phyloP scores from a whole-genome alignment of 2,888 invertebrate genomes.

The Augiades crinisus region DNA sequence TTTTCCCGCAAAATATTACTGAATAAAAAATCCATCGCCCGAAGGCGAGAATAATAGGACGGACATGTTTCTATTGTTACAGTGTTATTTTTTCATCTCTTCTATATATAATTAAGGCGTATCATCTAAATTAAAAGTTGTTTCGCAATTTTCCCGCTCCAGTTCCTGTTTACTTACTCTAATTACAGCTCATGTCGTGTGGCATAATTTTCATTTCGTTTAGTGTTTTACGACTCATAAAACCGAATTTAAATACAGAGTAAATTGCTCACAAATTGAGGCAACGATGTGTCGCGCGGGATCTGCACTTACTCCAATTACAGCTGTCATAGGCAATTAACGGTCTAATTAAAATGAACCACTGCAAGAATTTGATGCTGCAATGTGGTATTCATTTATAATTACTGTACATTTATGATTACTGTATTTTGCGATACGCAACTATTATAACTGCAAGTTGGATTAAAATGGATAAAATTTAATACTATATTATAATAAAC shows the following conservation, averaged over 20 bases:
- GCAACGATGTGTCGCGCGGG: conserved; percentile 25
- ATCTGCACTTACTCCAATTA: conserved; percentile 9
- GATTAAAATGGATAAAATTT: too few species aligned
- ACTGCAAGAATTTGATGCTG: neutral
- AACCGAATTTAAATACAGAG: conserved; percentile 40
- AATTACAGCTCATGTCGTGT: conserved; percentile 46
- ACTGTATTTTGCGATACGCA: too few species aligned
- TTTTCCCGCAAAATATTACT: too few species aligned
- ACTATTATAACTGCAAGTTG: too few species aligned
- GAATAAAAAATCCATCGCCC: too few species aligned
- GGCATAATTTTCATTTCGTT: conserved; percentile 51
- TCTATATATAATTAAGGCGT: conserved; percentile 6
- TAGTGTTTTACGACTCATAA: conserved; percentile 53
- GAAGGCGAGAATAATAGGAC: too few species aligned
- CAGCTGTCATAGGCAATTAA: conserved; percentile 12
- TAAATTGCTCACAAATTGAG: conserved; percentile 42
- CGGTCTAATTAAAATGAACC: conserved; percentile 19
- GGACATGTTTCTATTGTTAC: too few species aligned
- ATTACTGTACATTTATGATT: too few species aligned
- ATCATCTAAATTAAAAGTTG: conserved; percentile 36
- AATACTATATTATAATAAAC: too few species aligned
- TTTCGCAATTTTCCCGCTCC: conserved; percentile 45
- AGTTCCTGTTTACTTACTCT: conserved; percentile 49
- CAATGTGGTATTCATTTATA: neutral
- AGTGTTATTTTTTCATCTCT: neutral